These are phyloP conservation scores for Xestia ashworthii DNA, from an alignment of 2,888 invertebrate genomes.

Conservation along the genomic window DNA sequence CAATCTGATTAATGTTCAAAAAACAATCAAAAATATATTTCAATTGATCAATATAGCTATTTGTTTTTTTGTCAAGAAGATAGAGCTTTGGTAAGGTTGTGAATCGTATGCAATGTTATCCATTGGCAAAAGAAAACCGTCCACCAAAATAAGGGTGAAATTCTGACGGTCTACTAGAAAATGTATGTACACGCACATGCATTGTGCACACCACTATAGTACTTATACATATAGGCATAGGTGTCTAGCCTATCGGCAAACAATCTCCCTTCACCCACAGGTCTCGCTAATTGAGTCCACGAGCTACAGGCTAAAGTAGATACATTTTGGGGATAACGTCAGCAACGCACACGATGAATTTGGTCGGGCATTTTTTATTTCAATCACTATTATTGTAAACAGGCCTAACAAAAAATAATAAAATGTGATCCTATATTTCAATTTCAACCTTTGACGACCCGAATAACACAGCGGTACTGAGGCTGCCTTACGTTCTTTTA, in stretches of 20 bases:
- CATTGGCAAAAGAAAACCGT: background rate
- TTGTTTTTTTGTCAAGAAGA: background rate
- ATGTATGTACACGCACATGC: background rate
- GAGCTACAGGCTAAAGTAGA: constrained; percentile 8
- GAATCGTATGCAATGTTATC: background rate
- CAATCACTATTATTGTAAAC: too few species aligned
- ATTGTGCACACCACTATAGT: background rate
- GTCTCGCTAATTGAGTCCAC: constrained; percentile 55
- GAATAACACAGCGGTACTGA: too few species aligned
- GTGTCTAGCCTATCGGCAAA: constrained; percentile 35
- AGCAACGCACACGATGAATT: background rate
- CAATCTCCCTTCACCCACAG: constrained; percentile 39
- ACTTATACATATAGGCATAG: background rate
- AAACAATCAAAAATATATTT: too few species aligned
- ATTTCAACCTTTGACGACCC: too few species aligned
- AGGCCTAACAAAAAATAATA: background rate
- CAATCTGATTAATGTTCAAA: background rate
- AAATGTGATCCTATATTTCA: too few species aligned
- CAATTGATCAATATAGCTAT: background rate
- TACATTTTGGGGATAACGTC: constrained; percentile 1
- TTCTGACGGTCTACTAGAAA: background rate
- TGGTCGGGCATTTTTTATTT: background rate
- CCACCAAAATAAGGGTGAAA: background rate
- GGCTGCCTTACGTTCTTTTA: too few species aligned
- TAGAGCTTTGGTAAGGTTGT: background rate